A percentile compares a stretch with the other conserved stretches of the same genome.
Evolutionary conservation across 2,888 invertebrate species (phyloP).

Genomic region (Nomada hirtipes): DNA sequence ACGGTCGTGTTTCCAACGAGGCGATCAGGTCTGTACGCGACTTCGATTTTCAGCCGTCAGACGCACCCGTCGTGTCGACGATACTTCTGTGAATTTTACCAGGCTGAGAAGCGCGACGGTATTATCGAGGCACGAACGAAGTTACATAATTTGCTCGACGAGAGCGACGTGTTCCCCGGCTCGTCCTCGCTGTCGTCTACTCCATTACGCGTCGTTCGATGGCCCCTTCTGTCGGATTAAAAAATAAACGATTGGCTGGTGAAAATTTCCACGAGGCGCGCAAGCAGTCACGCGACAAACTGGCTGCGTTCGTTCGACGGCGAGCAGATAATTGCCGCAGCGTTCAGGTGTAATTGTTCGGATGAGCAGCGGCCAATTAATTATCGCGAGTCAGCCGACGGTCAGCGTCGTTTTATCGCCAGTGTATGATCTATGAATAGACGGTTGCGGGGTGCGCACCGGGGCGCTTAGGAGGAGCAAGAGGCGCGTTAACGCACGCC

Average conservation of each 20-base stretch:
- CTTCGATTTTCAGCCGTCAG: slow-evolving; percentile 51
- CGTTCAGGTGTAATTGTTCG: slow-evolving; percentile 68
- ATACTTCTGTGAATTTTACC: neutral
- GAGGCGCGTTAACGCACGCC: slow-evolving; percentile 8
- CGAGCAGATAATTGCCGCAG: slow-evolving; percentile 60
- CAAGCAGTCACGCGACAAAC: slow-evolving; percentile 45
- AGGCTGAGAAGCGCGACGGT: slow-evolving; percentile 7
- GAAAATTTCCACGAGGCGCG: slow-evolving; percentile 51
- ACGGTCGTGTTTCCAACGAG: slow-evolving; percentile 37
- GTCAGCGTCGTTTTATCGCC: slow-evolving; percentile 60
- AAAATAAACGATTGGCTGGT: neutral
- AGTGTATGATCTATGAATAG: slow-evolving; percentile 56
- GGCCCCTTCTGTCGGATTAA: neutral
- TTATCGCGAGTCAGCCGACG: slow-evolving; percentile 56
- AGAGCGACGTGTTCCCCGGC: slow-evolving; percentile 6
- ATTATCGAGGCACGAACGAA: neutral
- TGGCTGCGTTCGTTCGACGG: slow-evolving; percentile 42
- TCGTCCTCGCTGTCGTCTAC: neutral
- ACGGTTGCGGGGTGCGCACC: neutral
- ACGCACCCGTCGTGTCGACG: slow-evolving; percentile 10
- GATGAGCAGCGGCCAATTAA: slow-evolving; percentile 66
- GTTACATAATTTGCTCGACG: slow-evolving; percentile 27
- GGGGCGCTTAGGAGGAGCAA: neutral
- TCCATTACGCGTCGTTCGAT: slow-evolving; percentile 23
- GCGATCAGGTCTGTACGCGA: neutral